Percentiles rank a stretch among this genome's conserved stretches.
These are phyloP conservation scores for Chrysopa pallens DNA, from an alignment of 1,140 invertebrate genomes.

Conservation along the genomic window DNA sequence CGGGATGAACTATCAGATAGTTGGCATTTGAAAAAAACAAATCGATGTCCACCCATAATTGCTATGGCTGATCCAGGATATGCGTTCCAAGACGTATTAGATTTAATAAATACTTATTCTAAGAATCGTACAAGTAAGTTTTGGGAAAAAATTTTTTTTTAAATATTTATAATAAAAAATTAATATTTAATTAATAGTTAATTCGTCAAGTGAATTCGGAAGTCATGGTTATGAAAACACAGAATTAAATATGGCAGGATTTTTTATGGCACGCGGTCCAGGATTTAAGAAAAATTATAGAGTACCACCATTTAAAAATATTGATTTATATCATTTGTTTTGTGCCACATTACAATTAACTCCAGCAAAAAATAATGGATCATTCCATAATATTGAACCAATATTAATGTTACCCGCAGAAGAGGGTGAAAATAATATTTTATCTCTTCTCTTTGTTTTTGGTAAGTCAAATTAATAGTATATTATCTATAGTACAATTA, in stretches of 20 bases:
- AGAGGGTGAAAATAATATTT: not conserved
- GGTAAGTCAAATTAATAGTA: not conserved
- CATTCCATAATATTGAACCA: slow-evolving; percentile 7
- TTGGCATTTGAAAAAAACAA: slow-evolving; percentile 39
- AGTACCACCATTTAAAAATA: slow-evolving; percentile 34
- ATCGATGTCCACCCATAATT: slow-evolving; percentile 35
- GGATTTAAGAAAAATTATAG: slow-evolving; percentile 31
- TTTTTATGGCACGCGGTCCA: slow-evolving; percentile 50
- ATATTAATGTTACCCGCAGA: not conserved
- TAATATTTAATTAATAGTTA: slow-evolving; percentile 18
- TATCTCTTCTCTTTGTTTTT: not conserved
- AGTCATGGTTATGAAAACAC: slow-evolving; percentile 49
- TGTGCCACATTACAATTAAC: slow-evolving; percentile 35
- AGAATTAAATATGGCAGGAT: slow-evolving; percentile 37
- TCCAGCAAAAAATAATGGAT: slow-evolving; percentile 15
- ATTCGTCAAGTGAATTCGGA: slow-evolving; percentile 31
- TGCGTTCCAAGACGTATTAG: slow-evolving; percentile 32
- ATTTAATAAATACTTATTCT: slow-evolving; percentile 23
- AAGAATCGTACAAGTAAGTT: slow-evolving; percentile 9
- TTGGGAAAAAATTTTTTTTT: not conserved
- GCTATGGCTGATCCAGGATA: slow-evolving; percentile 35
- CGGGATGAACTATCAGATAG: slow-evolving; percentile 33
- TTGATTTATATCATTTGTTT: slow-evolving; percentile 50
- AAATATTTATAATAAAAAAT: slow-evolving; percentile 2
- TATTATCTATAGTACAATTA: too few species aligned